Evolutionary conservation across 2,888 invertebrate species (phyloP), one percentile per base, ranked within the genome.

Genomic region (Operophtera brumata): DNA sequence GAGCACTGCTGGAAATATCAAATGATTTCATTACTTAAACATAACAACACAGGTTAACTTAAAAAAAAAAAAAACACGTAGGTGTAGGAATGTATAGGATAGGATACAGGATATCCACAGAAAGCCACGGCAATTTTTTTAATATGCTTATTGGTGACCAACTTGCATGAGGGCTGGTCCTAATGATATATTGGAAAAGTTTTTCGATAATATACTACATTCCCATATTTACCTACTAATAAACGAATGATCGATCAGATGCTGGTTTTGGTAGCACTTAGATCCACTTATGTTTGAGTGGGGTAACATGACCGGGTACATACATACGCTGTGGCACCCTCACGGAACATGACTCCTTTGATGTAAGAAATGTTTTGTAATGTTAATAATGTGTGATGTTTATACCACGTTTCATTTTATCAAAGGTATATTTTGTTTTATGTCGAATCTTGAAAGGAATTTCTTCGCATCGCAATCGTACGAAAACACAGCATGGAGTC

Each of bases 361-460:
- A 71, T 61, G 65, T 65, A 50, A 54, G 48, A 64, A 69, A 51
- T 64, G 52, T 63, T 63, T 51, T 55, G 49, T 47, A 51, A 65
- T 64, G 61, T 64, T 67, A 64, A 71, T 62, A 67, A 44, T 47
- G 51, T 60, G 62, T 68, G 58, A 64, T 65, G 67, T 67, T 63
- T 65, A 61, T 59, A 61, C 53, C 60, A 55, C 57, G 60, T 11
- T 56, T 46, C 8, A 37, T 20, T 28, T 47, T 39, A 46, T 6
- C n/a, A 36, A 13, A 36, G 36, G 13, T 36, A 36, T 36, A 13
- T 36, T 1, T 11, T n/a, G 11, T 11, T 11, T 6, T 11, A 1
- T 3, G 6, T 34, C 11, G n/a, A 11, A 34, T n/a, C 34, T 34
- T 32, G 9, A 10, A 32, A 0, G 26, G n/a, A n/a, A n/a, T n/a